These are phyloP conservation scores for Fundulus diaphanus DNA, from an alignment of 2,797 vertebrate species.

Conservation along the genomic window DNA sequence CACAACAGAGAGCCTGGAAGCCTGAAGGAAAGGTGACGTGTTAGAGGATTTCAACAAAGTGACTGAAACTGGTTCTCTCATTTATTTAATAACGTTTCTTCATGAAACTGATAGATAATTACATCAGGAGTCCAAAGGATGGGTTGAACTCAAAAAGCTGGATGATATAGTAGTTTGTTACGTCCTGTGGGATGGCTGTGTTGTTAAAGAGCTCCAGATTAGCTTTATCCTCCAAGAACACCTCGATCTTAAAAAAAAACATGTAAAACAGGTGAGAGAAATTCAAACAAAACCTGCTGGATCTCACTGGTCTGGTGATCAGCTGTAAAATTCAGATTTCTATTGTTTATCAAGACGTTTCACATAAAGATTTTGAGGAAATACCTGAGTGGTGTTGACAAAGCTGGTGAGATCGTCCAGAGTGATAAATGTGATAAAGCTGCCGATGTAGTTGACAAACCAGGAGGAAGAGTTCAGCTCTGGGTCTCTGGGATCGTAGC, in stretches of 20 bases:
- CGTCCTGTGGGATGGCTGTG: slow-evolving; percentile 39
- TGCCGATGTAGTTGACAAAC: slow-evolving; percentile 70
- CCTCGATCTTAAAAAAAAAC: slow-evolving; percentile 45
- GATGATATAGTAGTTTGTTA: slow-evolving; percentile 59
- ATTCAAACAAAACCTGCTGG: not conserved
- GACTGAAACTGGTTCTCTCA: not conserved
- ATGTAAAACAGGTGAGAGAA: not conserved
- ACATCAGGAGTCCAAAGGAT: slow-evolving; percentile 58
- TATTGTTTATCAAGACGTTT: not conserved
- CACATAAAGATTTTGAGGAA: not conserved
- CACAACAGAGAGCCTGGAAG: slow-evolving; percentile 68
- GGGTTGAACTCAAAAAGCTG: slow-evolving; percentile 58
- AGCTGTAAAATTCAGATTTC: not conserved
- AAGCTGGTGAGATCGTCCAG: slow-evolving; percentile 64
- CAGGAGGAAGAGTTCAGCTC: slow-evolving; percentile 74
- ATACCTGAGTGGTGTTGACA: slow-evolving; percentile 53
- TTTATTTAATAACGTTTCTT: not conserved
- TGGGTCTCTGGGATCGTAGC: slow-evolving; percentile 64
- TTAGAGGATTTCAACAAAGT: not conserved
- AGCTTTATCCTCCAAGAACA: slow-evolving; percentile 63
- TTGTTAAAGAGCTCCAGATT: slow-evolving; percentile 76
- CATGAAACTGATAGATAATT: slow-evolving; percentile 14
- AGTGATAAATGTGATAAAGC: slow-evolving; percentile 69
- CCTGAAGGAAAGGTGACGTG: slow-evolving; percentile 34
- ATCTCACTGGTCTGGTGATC: not conserved